phyloP scores from a whole-genome alignment of 1,140 invertebrate species.

The Brachionus koreanus region DNA sequence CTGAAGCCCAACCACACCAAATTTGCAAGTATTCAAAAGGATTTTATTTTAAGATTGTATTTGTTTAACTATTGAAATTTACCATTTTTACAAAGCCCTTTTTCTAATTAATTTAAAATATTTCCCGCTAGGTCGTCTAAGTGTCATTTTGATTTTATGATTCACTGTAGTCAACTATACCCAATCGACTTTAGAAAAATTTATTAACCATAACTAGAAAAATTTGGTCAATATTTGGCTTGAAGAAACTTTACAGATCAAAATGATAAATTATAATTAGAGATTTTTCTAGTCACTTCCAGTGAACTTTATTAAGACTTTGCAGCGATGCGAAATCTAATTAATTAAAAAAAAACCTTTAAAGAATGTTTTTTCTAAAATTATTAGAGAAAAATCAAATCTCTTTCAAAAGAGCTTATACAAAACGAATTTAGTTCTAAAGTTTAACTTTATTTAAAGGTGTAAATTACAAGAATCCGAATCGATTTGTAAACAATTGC shows the following conservation, averaged over 20 bases:
- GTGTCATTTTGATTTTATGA: not conserved
- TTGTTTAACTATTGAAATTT: not conserved
- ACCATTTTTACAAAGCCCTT: not conserved
- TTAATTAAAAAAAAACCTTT: slow-evolving; percentile 1
- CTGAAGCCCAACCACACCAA: not conserved
- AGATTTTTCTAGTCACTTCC: not conserved
- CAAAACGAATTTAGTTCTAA: not conserved
- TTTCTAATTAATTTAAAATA: not conserved
- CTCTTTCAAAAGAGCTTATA: not conserved
- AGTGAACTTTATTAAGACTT: not conserved
- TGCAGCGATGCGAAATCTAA: not conserved
- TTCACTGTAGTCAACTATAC: not conserved
- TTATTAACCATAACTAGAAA: not conserved
- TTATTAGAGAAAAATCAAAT: not conserved
- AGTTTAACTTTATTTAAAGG: not conserved
- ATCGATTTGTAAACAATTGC: slow-evolving; percentile 39
- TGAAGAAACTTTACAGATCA: not conserved
- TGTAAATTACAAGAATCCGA: slow-evolving; percentile 36
- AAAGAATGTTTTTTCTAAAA: not conserved
- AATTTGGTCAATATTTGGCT: not conserved
- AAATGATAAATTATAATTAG: not conserved
- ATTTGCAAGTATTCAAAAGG: not conserved
- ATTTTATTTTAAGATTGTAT: not conserved
- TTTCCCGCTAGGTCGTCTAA: not conserved
- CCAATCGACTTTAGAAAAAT: not conserved